Evolutionary conservation across 1,140 invertebrate genomes (phyloP).

Genomic region (Nasonia giraulti): DNA sequence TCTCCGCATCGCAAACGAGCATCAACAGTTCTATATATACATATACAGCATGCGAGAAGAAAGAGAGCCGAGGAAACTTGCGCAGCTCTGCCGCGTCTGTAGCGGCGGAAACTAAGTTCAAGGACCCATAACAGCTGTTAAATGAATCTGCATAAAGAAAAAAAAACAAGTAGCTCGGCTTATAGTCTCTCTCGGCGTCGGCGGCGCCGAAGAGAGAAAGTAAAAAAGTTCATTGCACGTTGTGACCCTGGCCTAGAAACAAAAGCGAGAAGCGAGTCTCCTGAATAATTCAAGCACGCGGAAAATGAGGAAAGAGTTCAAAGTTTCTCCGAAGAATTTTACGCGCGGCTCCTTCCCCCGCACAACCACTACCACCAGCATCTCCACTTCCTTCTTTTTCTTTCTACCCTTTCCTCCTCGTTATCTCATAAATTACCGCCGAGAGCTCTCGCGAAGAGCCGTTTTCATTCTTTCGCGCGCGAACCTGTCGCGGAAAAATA

Average conservation of each 20-base stretch:
- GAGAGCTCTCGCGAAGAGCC: conserved; percentile 25
- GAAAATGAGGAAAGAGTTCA: conserved; percentile 74
- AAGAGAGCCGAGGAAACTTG: no score
- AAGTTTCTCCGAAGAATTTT: conserved; percentile 72
- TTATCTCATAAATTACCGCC: conserved; percentile 49
- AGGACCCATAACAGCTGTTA: conserved; percentile 1
- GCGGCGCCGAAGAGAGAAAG: conserved; percentile 6
- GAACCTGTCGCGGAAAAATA: conserved; percentile 34
- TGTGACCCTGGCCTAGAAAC: conserved; percentile 74
- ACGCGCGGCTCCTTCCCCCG: conserved; percentile 54
- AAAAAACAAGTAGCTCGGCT: conserved; percentile 6
- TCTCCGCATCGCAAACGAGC: no score
- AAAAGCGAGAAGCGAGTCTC: conserved; percentile 70
- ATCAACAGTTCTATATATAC: no score
- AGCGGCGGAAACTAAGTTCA: neutral
- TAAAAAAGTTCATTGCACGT: conserved; percentile 62
- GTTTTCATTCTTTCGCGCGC: conserved; percentile 29
- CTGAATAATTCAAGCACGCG: conserved; percentile 74
- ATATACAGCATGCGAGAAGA: no score
- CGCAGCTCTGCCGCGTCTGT: neutral
- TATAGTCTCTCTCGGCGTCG: neutral
- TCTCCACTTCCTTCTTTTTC: conserved; percentile 46
- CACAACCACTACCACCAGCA: conserved; percentile 24
- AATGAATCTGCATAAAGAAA: conserved; percentile 27
- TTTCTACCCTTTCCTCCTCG: conserved; percentile 29